Evolutionary conservation across 2,888 invertebrate genomes (phyloP), one percentile per base, ranked within the genome.

Genomic region (Eupithecia abbreviata): DNA sequence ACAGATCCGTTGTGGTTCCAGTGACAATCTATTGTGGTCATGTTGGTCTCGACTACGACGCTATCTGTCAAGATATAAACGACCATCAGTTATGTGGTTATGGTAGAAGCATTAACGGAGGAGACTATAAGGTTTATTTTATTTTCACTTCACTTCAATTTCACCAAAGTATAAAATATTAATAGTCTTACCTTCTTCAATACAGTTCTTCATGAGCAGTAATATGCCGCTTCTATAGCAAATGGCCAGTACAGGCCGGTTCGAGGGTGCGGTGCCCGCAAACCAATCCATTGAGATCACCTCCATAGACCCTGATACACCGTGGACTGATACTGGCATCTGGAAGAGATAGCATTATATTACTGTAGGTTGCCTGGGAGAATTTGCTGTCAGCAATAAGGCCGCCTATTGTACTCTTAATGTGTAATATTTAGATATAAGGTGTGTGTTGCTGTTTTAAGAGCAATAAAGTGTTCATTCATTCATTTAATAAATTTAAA

Each of bases 1-100:
- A 99, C 96, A 15, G 97, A 97, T 0, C 99, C 99, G 85, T 97
- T 97, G 85, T 98, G 98, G 90, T 99, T 99, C 99, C 99, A 99
- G 83, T 97, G 96, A 75, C 98, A 97, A 86, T 97, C 97, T 65
- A 97, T 96, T 9, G 98, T 96, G 43, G 96, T 95, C 96, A 99
- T 97, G 58, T 97, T 97, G 0, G 98, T 97, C 85, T 99, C 98
- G 43, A 99, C 94, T 68, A 98, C 93, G 9, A 98, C 95, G 10
- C 99, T 98, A 88, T 96, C 98, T 98, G 90, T 49, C 58, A 65
- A 42, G 5, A 66, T 42, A 15, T 66, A 66, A 58, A 18, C 18
- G 18, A 18, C 9, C 15, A 9, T 58, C 9, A 18, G 55, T 58
- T 18, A 43, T 43, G 43, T 4, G 43, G 43, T 43, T 43, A 18